Base-by-base conservation (phyloP, 1,140 invertebrate species). In the Brachionus rubens region DNA sequence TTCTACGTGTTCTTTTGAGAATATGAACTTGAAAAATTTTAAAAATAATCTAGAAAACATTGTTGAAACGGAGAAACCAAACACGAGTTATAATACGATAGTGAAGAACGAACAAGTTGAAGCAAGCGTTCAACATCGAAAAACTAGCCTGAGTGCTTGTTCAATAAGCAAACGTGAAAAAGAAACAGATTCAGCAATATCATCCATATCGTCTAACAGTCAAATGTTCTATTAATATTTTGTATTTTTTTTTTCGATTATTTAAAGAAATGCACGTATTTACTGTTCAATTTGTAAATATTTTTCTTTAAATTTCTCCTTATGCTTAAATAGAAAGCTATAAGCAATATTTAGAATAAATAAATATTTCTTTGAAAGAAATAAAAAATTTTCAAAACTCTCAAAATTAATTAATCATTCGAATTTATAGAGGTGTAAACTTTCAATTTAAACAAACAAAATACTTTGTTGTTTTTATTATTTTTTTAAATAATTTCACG, bases 141-240 rank as follows among this genome's bases (percentile, higher is more conserved):
- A 59, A 5, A 59, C 19, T 19, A 59, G 30, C 21, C 19, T 33
- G 19, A 59, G 30, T 16, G 30, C 1, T 33, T 59, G 54, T 36
- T 36, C 36, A 16, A 33, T 59, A 33, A 30, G 30, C 28, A 59
- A 59, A 59, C 54, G 54, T 59, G 59, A 24, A 43, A 65, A 65
- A 65, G 36, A 65, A 24, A 65, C 59, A 24, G 59, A 65, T 65
- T 65, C 59, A 65, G 59, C 59, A 6, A 65, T 65, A 43, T 65
- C 59, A 24, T 65, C 59, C 9, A 65, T 65, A 24, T 65, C 59
- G 43, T 65, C 59, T 12, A 59, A 59, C 54, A 59, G 54, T 59
- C 54, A 59, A 59, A 59, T 59, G 54, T 59, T 59, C 36, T 59
- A 36, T 30, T 59, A 59, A 59, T 59, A 36, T 59, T 59, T 59